Evolutionary conservation across 2,113 vertebrate species (phyloP), one percentile per base, ranked within the genome.

Genomic region (Pygathrix nemaeus): DNA sequence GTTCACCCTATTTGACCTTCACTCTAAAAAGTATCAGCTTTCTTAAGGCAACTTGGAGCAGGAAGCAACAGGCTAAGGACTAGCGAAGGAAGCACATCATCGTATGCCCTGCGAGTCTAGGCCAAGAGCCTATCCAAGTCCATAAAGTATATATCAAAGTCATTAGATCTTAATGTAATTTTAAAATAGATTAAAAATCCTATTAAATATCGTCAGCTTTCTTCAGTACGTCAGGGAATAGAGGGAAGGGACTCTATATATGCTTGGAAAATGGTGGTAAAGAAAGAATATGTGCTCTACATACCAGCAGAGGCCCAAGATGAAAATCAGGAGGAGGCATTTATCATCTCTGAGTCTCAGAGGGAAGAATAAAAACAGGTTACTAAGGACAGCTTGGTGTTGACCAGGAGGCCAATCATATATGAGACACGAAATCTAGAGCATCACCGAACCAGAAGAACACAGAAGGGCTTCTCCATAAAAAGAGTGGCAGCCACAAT

Each of bases 241-340:
- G 32, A 68, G 7, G 6, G 4, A 55, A 85, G 0, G 5, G 14
- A 61, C 11, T 81, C 2, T n/a, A 35, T 2, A 1, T 10, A 17
- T 43, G 23, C 3, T 30, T 61, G 45, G 30, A 76, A 75, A 85
- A 70, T 57, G 17, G 25, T 32, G n/a, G 6, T 43, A 64, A 25
- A n/a, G 45, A 83, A 10, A 48, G 8, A 48, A 30, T 68, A 52
- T 21, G 23, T 40, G 48, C 6, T 64, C 27, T 72, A 12, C 17
- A n/a, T 18, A 32, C 20, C 12, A 38, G 2, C 6, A 78, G 25
- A 11, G 16, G 12, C 38, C 13, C 32, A 64, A 11, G 48, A 68
- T 48, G 79, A 55, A 73, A 92, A 92, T 70, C 11, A n/a, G 5
- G 43, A 52, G 18, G 59, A 82, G 20, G 8, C 20, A 30, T 55